Evolutionary conservation across 2,888 invertebrate genomes (phyloP), one percentile per base, ranked within the genome.

Genomic region (Zele albiditarsus): DNA sequence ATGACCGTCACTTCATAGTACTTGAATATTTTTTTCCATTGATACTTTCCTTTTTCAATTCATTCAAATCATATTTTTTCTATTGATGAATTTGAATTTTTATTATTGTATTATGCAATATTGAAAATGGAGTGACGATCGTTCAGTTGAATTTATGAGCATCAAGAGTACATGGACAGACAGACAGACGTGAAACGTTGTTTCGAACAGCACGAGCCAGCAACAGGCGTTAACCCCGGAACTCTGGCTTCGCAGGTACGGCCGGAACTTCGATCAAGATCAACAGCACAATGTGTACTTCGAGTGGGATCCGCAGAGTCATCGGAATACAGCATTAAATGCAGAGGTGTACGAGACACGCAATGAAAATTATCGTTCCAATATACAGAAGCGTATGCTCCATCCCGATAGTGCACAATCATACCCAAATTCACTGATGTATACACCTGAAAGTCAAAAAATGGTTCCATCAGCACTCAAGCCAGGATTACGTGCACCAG

Each of bases 401-500:
- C 93, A 94, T 75, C 93, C 93, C 0, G 93, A 93, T 25, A 88
- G 88, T 25, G 91, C 92, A 79, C 78, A 70, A 74, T 58, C 66
- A 3, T 95, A 93, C 82, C 94, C 94, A 0, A 92, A 92, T 79
- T 94, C 94, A 0, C 90, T 91, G 16, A 88, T 93, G 84, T 95
- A 94, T 83, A 92, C 92, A 0, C 91, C 93, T 0, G 92, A 92
- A 75, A 92, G 91, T 79, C 91, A 92, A 1, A 92, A 92, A 80
- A 86, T 90, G 57, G 91, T 92, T 5, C 90, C 91, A 0, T 90
- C 92, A 0, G 91, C 92, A 8, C 92, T 94, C 77, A 94, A 93
- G 77, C 93, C 94, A 81, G 94, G 94, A 38, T 93, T 94, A 0
- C 90, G 95, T 57, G 93, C 94, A 28, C 95, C 95, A 0, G 94